Conservation (phyloP, 2,797 vertebrate genomes). For the Melanotaenia maccullochi region DNA sequence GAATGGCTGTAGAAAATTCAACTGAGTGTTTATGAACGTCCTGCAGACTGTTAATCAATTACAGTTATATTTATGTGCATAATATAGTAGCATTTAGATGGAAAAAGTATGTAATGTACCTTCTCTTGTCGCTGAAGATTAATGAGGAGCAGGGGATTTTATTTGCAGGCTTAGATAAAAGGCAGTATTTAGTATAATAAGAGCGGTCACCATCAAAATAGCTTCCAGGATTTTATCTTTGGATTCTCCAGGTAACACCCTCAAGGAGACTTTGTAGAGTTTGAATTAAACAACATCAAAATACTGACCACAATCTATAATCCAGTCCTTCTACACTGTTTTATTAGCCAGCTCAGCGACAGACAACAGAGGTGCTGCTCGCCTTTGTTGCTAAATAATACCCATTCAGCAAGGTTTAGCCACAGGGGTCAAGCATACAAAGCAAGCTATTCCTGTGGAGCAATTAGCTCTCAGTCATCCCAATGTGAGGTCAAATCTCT, state of each 20-base stretch:
- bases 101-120: constrained; percentile 8
- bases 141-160: background rate
- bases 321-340: constrained; percentile 59
- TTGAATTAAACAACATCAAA: constrained; percentile 73
- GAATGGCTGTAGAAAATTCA: constrained; percentile 12
- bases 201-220: constrained; percentile 39
- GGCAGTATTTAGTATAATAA: background rate
- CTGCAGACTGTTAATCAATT: constrained; percentile 12
- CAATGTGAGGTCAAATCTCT: constrained; percentile 53
- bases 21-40: constrained; percentile 6
- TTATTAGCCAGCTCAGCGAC: constrained; percentile 68
- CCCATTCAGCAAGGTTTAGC: constrained; percentile 70
- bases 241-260: constrained; percentile 54
- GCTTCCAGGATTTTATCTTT: constrained; percentile 39
- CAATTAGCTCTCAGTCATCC: constrained; percentile 71
- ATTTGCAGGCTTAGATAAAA: background rate
- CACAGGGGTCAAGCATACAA: constrained; percentile 64
- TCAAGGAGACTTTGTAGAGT: constrained; percentile 62
- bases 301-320: constrained; percentile 68
- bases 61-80: constrained; percentile 13
- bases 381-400: constrained; percentile 72
- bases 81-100: background rate
- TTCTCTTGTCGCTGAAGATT: constrained; percentile 15
- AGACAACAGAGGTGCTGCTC: constrained; percentile 63
- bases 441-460: constrained; percentile 62